phyloP scores from a whole-genome alignment of 2,888 invertebrate species.

The Ptilodon capucinus region DNA sequence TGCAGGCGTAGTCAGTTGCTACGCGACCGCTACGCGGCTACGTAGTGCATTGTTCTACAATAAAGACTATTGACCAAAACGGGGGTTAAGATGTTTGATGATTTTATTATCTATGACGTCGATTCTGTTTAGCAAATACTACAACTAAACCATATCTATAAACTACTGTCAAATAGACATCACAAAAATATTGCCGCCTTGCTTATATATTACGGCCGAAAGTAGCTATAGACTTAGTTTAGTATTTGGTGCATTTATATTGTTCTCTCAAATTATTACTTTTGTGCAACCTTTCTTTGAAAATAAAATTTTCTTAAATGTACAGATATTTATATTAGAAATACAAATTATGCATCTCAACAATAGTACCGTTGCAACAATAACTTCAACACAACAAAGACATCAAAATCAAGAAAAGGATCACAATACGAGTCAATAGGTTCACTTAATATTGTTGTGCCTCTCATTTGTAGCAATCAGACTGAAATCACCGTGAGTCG shows the following conservation, averaged over 20 bases:
- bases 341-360: not conserved
- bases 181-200: too few species aligned
- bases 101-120: too few species aligned
- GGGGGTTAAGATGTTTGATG: not conserved
- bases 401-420: slow-evolving; percentile 30
- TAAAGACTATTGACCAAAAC: slow-evolving; percentile 17
- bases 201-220: too few species aligned
- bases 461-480: slow-evolving; percentile 44
- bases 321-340: not conserved
- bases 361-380: slow-evolving; percentile 4
- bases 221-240: too few species aligned
- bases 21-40: slow-evolving; percentile 34
- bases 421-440: slow-evolving; percentile 22
- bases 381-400: slow-evolving; percentile 20
- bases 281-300: too few species aligned
- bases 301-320: too few species aligned
- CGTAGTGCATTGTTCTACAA: slow-evolving; percentile 15
- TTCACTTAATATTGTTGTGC: slow-evolving; percentile 36
- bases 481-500: slow-evolving; percentile 44
- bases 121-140: too few species aligned
- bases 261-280: too few species aligned
- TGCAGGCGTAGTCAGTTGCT: slow-evolving; percentile 22
- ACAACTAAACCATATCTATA: too few species aligned
- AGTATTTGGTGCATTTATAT: too few species aligned
- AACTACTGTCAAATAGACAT: too few species aligned